Evolutionary conservation across 2,888 invertebrate species (phyloP), one percentile per base, ranked within the genome.

Genomic region (Apodemia mormo): DNA sequence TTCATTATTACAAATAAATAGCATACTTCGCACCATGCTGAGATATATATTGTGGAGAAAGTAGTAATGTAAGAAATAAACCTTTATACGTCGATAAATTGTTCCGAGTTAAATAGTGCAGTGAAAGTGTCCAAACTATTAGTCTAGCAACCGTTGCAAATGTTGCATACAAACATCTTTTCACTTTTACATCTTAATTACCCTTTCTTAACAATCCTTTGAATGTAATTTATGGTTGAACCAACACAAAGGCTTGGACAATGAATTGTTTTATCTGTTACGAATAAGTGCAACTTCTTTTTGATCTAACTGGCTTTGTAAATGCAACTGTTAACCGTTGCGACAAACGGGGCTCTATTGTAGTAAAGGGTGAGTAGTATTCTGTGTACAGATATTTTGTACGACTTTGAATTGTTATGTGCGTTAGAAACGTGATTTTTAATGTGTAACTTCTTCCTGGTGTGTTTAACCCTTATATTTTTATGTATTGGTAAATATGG

Each of bases 141-240:
- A 58, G 29, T 0, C 22, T 58, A 58, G 29, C 9, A 61, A 33
- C 14, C 61, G 61, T 61, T 61, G 14, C 61, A 33, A 61, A 61
- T 61, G 61, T 33, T 33, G 61, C 30, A 61, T 61, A 29, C 61
- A 61, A 61, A 33, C 14, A 14, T 30, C 61, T 61, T 61, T 30
- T 61, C 61, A 61, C 61, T 61, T 61, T 61, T 61, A 61, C 61
- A 33, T 61, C 61, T 14, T 61, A 61, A 61, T 61, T 61, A 61
- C 61, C 61, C 61, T 61, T 61, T 61, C 61, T 61, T 61, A 29
- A 61, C 61, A 61, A 61, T 61, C 61, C 33, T 61, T 61, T 61
- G 61, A 33, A 33, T 6, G 29, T 33, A 61, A 61, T 61, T 61
- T 61, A 61, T 61, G 61, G 61, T 61, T 9, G 29, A 58, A 30